Conservation (phyloP, 2,113 vertebrate genomes). For the Crotalus helleri region DNA sequence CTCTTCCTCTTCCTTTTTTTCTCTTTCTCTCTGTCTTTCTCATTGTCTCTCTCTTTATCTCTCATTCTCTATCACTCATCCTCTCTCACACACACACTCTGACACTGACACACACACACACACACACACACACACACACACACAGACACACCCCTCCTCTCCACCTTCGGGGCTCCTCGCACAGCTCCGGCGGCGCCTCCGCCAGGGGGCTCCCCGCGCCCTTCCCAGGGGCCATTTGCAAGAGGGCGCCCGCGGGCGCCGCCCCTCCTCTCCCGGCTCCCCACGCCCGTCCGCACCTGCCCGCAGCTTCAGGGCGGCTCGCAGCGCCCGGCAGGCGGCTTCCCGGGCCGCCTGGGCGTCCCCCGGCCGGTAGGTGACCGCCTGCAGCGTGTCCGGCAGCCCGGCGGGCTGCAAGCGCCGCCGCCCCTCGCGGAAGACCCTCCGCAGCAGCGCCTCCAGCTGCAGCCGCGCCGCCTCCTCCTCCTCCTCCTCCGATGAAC, state of each 20-base stretch:
- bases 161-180: too few species aligned
- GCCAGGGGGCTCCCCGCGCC: not conserved
- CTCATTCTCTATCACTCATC: too few species aligned
- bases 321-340: constrained; percentile 58
- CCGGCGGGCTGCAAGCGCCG: not conserved
- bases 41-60: too few species aligned
- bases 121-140: too few species aligned
- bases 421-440: constrained; percentile 15
- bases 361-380: constrained; percentile 50
- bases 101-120: too few species aligned
- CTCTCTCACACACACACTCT: too few species aligned
- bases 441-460: constrained; percentile 42
- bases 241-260: not conserved
- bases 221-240: not conserved
- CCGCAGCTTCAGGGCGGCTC: constrained; percentile 51
- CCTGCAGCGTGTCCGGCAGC: constrained; percentile 58
- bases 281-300: constrained; percentile 23
- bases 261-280: too few species aligned
- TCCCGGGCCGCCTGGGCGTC: constrained; percentile 23
- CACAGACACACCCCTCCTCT: too few species aligned
- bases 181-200: too few species aligned
- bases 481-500: not conserved
- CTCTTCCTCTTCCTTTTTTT: too few species aligned
- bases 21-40: too few species aligned
- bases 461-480: constrained; percentile 19